Base-by-base conservation (phyloP, 35 echinoderm and acorn worm genomes). In the Eucidaris tribuloides region DNA sequence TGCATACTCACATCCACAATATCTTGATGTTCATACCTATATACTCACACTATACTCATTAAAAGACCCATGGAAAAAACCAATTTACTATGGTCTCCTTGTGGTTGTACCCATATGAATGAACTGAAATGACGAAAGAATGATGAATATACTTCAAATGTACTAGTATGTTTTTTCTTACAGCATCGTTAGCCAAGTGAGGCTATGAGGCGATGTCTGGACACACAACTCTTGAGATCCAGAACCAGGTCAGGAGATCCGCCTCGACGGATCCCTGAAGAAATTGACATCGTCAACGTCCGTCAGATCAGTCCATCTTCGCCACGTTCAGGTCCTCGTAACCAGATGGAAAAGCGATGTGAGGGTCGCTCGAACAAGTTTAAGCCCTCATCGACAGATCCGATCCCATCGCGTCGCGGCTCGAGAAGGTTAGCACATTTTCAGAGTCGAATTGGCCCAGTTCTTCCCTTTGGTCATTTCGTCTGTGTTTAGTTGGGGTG, bases 241-340 rank as follows among this genome's bases (percentile, higher is more conserved):
- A 93, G 38, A 86, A 82, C 36, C 96, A 99, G 64, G 91, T 93
- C 38, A 46, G 91, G 28, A 78, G 90, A 4, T 99, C n/a, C n/a
- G 93, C 62, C 71, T 99, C 15, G 96, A 99, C 13, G 91, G 91
- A 3, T 74, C 90, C 3, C 45, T 93, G 17, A 91, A 93, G 91
- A 99, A 27, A 78, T 99, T 24, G 91, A 99, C 46, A 82, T 99
- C 0, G 91, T 99, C 78, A 99, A 99, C 46, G 39, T 99, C 1
- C 43, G 94, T 25, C 96, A 99, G 48, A 90, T 99, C 70, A 99
- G 46, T 49, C 72, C 0, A 84, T 93, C 28, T 99, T 99, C 40
- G 31, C 27, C 45, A 64, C 96, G 0, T 99, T 99, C 71, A 93
- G 90, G 62, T 87, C 14, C 30, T 79, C 87, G 13, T 14, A 79